Evolutionary conservation across 2,888 invertebrate genomes (phyloP).

Genomic region (Ochropleura leucogaster): DNA sequence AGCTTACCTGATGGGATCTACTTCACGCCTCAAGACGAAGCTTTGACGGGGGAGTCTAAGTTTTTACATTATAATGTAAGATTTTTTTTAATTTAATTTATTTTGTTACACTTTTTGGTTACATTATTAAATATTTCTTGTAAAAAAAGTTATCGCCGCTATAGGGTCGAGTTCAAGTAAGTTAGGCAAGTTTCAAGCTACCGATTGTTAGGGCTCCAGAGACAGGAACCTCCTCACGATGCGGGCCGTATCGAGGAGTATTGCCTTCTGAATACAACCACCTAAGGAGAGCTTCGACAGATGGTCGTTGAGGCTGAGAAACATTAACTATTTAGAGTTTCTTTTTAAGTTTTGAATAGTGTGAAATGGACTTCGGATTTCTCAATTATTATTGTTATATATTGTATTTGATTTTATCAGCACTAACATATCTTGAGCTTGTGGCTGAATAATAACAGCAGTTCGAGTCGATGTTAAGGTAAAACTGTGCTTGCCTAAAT

Average conservation of each 20-base stretch:
- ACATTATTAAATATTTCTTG: too few relatives aligned
- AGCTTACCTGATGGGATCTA: constrained; percentile 75
- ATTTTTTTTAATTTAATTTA: neutral
- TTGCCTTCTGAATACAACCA: too few relatives aligned
- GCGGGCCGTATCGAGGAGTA: neutral
- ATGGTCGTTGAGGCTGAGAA: too few relatives aligned
- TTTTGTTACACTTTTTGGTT: too few relatives aligned
- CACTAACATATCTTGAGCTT: neutral
- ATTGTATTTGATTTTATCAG: neutral
- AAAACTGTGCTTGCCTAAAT: too few relatives aligned
- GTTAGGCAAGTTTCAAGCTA: too few relatives aligned
- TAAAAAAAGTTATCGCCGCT: too few relatives aligned
- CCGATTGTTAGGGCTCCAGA: neutral
- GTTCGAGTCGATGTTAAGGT: too few relatives aligned
- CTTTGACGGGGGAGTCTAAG: constrained; percentile 50
- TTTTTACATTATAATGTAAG: constrained; percentile 67
- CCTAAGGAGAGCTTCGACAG: too few relatives aligned
- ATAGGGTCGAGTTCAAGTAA: too few relatives aligned
- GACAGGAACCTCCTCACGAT: neutral
- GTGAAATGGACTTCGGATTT: neutral
- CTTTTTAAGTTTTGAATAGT: neutral
- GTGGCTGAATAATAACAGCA: too few relatives aligned
- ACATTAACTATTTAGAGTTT: too few relatives aligned
- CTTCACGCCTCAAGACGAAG: constrained; percentile 73
- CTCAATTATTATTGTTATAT: neutral